Base-by-base conservation (phyloP, 2,888 invertebrate species). In the Torymus aiolomorphi region DNA sequence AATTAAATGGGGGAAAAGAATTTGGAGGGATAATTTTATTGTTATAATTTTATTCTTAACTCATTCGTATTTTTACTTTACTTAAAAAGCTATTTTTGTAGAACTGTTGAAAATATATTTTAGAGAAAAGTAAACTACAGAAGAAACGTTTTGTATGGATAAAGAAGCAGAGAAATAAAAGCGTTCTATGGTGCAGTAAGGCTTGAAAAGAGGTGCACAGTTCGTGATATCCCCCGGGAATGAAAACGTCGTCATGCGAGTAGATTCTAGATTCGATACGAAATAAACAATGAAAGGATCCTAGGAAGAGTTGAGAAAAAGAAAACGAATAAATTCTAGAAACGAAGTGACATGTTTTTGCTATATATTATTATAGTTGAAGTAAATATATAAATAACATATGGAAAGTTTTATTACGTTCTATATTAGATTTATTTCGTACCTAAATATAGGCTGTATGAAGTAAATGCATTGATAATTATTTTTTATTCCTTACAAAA, bases 221-320 rank as follows among this genome's bases (percentile, higher is more conserved):
- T 72, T 77, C 81, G 80, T 83, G 84, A 84, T 86, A 83, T 84
- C 86, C 83, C 82, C 42, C 18, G 85, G 85, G 85, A 87, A 78
- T 83, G 84, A 80, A 83, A 85, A 84, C 84, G 83, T 85, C 84
- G 86, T 86, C 86, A 86, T 84, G 85, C 83, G 83, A 84, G 84
- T 76, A 84, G 84, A 87, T 86, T 83, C 84, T 54, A 83, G 82
- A 87, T 88, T 84, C 86, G 86, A 87, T 87, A 86, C 85, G 85
- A 83, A 86, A 87, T 86, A 87, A 87, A 87, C 85, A 86, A 85
- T 84, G 83, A 72, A 80, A 81, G 85, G 84, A 86, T 84, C 80
- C 82, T 66, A 65, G 72, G 72, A 72, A 82, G 77, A 82, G 82
- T 74, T 59, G 78, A 82, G 76, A 82, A 42, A 42, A 42, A 75